Evolutionary conservation across 2,113 vertebrate genomes (phyloP).

Genomic region (Cavia porcellus): DNA sequence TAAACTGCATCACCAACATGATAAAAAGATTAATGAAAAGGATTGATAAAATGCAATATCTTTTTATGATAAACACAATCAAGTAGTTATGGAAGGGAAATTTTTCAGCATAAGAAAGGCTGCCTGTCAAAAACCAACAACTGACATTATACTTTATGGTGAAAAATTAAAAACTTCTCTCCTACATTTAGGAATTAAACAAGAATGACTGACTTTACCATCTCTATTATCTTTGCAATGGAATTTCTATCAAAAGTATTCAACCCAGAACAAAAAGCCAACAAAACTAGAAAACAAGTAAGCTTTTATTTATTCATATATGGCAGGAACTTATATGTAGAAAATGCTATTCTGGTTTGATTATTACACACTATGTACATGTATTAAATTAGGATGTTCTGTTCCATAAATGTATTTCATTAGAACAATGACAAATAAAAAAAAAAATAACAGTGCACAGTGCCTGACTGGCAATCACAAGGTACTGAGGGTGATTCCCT

Average conservation of each 20-base stretch:
- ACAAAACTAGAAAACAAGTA: not conserved
- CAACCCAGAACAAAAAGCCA: not conserved
- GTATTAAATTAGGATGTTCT: not conserved
- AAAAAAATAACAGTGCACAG: no score
- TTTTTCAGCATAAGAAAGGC: not conserved
- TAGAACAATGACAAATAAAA: not conserved
- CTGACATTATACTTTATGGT: not conserved
- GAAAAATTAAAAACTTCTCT: not conserved
- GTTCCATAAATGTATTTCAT: not conserved
- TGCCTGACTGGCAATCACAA: no score
- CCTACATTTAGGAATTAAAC: not conserved
- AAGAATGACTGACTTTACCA: not conserved
- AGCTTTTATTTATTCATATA: not conserved
- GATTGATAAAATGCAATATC: not conserved
- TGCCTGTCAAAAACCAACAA: not conserved
- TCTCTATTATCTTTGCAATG: not conserved
- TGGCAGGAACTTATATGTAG: not conserved
- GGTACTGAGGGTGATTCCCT: no score
- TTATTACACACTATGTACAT: no score
- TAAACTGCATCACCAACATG: not conserved
- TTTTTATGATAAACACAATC: not conserved
- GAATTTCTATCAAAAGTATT: not conserved
- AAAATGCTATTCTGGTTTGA: not conserved
- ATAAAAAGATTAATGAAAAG: not conserved
- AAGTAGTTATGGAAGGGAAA: not conserved